Base-by-base conservation (phyloP, 2,888 invertebrate genomes). In the Papilio elwesi region DNA sequence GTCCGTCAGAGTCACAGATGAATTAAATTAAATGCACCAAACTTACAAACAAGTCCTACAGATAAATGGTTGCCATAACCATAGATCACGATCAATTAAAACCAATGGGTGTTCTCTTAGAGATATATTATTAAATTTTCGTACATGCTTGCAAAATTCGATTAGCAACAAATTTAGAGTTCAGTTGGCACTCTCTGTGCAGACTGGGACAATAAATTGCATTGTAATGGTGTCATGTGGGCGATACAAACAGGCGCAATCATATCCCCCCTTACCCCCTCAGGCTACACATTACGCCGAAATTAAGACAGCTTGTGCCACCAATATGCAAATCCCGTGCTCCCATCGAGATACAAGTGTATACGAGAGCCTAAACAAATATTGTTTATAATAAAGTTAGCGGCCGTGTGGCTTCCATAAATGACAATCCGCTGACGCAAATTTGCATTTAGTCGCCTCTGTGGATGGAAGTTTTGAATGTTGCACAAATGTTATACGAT, bases 241-340 rank as follows among this genome's bases (percentile, higher is more conserved):
- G 87, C 82, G 83, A 84, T 26, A 71, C 84, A 80, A 26, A 80
- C 78, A 74, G 73, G 53, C 69, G 73, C 78, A 74, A 78, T 80
- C 81, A 80, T 83, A 79, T 84, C 81, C 84, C 77, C 83, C 78
- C 82, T 86, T 83, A 83, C 87, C 85, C 78, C 59, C 38, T 38
- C 59, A 59, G 59, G 59, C 59, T 13, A 82, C 87, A 84, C 84
- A 87, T 91, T 90, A 90, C 86, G 83, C 76, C 81, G 79, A 91
- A 92, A 93, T 92, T 92, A 92, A 92, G 93, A 92, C 90, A 90
- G 90, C 89, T 89, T 89, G 89, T 86, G 84, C 85, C 84, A 84
- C 89, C 87, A 89, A 90, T 91, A 93, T 93, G 93, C 92, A 92
- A 92, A 92, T 91, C 82, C 76, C 72, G 76, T 77, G 72, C 78